A percentile compares a stretch with the other conserved stretches of the same genome.
Conservation (phyloP, 2,797 vertebrate species). For the Ptychadena robeensis region DNA sequence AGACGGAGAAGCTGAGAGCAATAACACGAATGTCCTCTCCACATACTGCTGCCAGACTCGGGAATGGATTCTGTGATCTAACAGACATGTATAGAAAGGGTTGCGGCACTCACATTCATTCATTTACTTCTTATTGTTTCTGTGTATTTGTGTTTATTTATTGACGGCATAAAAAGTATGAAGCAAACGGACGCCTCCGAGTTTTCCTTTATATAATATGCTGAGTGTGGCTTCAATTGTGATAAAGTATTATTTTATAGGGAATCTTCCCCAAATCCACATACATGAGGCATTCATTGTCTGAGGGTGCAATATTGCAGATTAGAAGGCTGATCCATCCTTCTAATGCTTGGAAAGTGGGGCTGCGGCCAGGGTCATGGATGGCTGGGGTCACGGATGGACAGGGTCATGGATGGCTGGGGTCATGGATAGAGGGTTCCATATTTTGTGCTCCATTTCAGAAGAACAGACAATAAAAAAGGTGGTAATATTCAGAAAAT, state of each 20-base stretch:
- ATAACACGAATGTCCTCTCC: too few relatives aligned
- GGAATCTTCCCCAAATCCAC: not conserved
- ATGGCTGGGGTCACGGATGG: too few relatives aligned
- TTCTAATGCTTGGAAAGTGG: too few relatives aligned
- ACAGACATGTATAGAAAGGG: not conserved
- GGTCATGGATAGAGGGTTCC: too few relatives aligned
- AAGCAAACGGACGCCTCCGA: not conserved
- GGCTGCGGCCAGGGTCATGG: too few relatives aligned
- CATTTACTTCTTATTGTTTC: constrained; percentile 31
- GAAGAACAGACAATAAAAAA: too few relatives aligned
- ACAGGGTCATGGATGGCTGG: too few relatives aligned
- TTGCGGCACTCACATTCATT: not conserved
- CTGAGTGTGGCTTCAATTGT: not conserved
- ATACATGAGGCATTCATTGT: not conserved
- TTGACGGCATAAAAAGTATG: constrained; percentile 34
- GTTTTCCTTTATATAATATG: not conserved
- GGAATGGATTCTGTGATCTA: not conserved
- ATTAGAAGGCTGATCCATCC: too few relatives aligned
- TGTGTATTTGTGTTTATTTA: constrained; percentile 60
- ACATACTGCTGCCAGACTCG: not conserved
- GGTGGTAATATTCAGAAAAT: too few relatives aligned
- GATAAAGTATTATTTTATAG: not conserved
- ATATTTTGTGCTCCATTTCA: too few relatives aligned
- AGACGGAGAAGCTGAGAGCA: too few relatives aligned
- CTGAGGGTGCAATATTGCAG: too few relatives aligned